Evolutionary conservation across 2,888 invertebrate species (phyloP).

Genomic region (Uloborus plumipes): DNA sequence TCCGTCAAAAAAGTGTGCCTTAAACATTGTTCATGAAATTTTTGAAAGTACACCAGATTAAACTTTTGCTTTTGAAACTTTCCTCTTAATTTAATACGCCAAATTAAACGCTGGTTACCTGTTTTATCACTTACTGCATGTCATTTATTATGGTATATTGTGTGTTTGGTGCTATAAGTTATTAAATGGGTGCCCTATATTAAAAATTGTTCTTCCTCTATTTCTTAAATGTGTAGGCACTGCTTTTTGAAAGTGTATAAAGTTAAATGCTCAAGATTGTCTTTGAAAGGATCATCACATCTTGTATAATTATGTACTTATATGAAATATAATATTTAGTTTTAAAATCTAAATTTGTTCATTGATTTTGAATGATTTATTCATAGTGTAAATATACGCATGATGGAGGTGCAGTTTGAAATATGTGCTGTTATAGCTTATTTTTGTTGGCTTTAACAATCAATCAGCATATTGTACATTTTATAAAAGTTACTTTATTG

Average conservation of each 20-base stretch:
- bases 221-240: neutral
- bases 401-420: conserved; percentile 10
- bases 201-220: neutral
- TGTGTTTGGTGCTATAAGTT: conserved; percentile 32
- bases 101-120: too few relatives aligned
- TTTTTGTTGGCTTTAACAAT: conserved; percentile 55
- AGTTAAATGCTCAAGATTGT: neutral
- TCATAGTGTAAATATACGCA: conserved; percentile 25
- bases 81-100: too few relatives aligned
- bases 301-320: conserved; percentile 1
- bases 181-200: neutral
- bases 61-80: too few relatives aligned
- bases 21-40: neutral
- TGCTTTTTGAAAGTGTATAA: neutral
- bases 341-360: too few relatives aligned
- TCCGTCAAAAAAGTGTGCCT: neutral
- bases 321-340: neutral
- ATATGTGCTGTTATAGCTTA: conserved; percentile 52
- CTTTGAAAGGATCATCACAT: conserved; percentile 1
- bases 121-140: too few relatives aligned
- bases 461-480: conserved; percentile 40
- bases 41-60: neutral
- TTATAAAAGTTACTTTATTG: conserved; percentile 51
- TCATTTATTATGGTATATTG: neutral
- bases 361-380: too few relatives aligned